Base-by-base conservation (phyloP, 1,140 invertebrate species). In the Drusus annulatus region DNA sequence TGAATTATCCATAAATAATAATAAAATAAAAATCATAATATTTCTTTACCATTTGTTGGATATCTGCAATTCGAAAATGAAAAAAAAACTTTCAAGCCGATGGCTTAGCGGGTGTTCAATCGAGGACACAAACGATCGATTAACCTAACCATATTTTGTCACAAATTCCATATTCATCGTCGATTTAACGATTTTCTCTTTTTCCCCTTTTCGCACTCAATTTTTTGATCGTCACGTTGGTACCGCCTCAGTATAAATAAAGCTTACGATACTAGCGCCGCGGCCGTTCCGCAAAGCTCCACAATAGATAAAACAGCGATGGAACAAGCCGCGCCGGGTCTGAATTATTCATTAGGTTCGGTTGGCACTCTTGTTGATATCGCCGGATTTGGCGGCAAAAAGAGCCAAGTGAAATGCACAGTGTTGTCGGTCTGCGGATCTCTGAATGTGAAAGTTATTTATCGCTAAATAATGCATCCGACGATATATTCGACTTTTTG, bases 261-360 rank as follows among this genome's bases (percentile, higher is more conserved):
- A 78, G 81, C 78, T 82, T 82, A 82, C 62, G 76, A 76, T 80
- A 80, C 31, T 54, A 71, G 62, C 56, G 71, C 74, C 68, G 80
- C 52, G 80, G 80, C 51, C 79, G 79, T 80, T 82, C 77, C 65
- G 68, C 56, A 83, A 83, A 83, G 81, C 81, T 77, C 58, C 79
- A 81, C 82, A 83, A 83, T 83, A 83, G 82, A 83, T 83, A 83
- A 83, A 83, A 81, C 82, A 83, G 82, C 79, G 82, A 83, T 83
- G 81, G 82, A 81, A 83, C 82, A 83, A 81, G 82, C 82, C 16
- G 52, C 80, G 82, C 68, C 74, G 36, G 36, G 8, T 45, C 36
- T 45, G 36, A 45, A 45, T 45, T 45, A 45, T 45, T 45, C 36
- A 45, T 45, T 45, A 45, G n/a, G 36, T 45, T 60, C 81, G 58